Conservation (phyloP, 2,888 invertebrate species). For the Lottia scabra region DNA sequence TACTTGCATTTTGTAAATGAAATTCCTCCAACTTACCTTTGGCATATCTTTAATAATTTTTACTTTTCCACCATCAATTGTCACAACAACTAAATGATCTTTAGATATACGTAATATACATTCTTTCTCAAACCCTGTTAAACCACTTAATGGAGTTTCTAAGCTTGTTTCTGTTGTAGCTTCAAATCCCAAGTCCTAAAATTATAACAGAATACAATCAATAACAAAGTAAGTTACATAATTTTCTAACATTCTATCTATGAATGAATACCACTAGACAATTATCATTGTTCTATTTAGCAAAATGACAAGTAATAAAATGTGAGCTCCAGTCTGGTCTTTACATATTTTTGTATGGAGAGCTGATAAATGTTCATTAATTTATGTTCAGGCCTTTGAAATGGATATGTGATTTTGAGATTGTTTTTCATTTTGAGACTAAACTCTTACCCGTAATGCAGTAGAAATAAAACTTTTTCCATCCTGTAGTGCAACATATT, state of each 20-base stretch:
- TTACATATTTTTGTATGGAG: no score
- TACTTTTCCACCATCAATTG: constrained; percentile 30
- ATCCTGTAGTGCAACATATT: constrained; percentile 41
- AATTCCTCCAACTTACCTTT: constrained; percentile 37
- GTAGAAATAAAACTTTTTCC: constrained; percentile 47
- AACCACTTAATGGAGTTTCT: constrained; percentile 18
- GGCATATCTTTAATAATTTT: constrained; percentile 45
- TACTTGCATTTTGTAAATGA: no score
- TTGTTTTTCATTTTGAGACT: no score
- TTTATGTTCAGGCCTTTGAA: no score
- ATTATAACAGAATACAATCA: background rate
- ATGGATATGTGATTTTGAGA: no score
- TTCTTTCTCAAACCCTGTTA: constrained; percentile 12
- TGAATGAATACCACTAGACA: no score
- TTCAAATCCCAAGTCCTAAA: constrained; percentile 43
- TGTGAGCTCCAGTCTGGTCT: no score
- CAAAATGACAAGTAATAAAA: no score
- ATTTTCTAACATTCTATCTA: background rate
- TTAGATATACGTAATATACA: constrained; percentile 35
- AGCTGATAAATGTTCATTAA: no score
- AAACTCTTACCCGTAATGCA: constrained; percentile 44
- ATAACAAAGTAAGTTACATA: background rate
- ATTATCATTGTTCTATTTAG: no score
- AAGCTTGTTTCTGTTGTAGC: constrained; percentile 28
- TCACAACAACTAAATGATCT: constrained; percentile 37